Evolutionary conservation across 2,113 vertebrate genomes (phyloP), one percentile per base, ranked within the genome.

Genomic region (Vidua macroura): DNA sequence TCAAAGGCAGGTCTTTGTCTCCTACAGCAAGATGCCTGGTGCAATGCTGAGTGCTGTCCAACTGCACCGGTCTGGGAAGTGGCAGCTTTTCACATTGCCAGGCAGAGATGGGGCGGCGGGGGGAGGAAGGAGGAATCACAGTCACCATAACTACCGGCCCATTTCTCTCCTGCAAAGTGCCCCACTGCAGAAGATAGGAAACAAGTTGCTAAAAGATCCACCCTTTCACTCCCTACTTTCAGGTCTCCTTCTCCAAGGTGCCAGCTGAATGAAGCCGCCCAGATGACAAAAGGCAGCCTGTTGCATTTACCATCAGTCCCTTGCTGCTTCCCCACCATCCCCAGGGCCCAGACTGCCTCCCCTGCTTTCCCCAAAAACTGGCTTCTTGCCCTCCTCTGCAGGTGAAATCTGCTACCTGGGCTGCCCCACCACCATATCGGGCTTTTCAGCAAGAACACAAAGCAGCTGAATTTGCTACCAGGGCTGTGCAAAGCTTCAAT

Each of bases 1-100:
- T 66, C 62, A 18, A 13, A 52, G 58, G 62, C 60, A 43, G 1
- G 1, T 13, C 63, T 77, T 83, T 77, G 63, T 86, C 52, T 81
- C 33, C 67, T 60, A 5, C 30, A 30, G 58, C 41, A 49, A 76
- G 46, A 23, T 68, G 15, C 35, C 35, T 0, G 0, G 12, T 19
- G 17, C 5, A 37, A 63, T 2, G 3, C 27, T 7, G 11, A n/a
- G 81, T 2, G 1, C 37, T 3, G 1, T 43, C 80, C 41, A 21
- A 16, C 39, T 2, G 5, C 17, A 17, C 25, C 0, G 0, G 2
- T 33, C 21, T 44, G 74, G 31, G 58, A 79, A 76, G 24, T 20
- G 28, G 8, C 10, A 69, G 21, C 5, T 67, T 86, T 55, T 51
- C 1, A 6, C 44, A 12, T 44, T 41, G 56, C 27, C 22, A n/a